Base-by-base conservation (phyloP, 2,113 vertebrate genomes). In the Atherinomorus stipes region DNA sequence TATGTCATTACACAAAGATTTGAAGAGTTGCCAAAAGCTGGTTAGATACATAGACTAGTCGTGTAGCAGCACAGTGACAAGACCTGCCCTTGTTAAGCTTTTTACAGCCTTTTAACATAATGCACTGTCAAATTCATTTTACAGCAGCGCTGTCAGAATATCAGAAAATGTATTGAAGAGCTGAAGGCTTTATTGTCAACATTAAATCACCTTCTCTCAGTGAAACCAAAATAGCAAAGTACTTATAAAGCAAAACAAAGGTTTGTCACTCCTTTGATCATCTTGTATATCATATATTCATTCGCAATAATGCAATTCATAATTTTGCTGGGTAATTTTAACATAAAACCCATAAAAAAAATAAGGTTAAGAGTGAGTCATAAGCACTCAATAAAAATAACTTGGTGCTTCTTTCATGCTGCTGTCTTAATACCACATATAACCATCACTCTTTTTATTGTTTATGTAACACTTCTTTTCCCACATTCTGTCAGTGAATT, bases 311-410 rank as follows among this genome's bases (percentile, higher is more conserved):
- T 54, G 21, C 74, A 60, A 40, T 56, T 54, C 56, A 76, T 47
- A 51, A 25, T 7, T 75, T 64, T 34, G 28, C 44, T 59, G 40
- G 16, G 22, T 11, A 57, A 15, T 61, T 42, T 22, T 18, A 28
- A 65, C 28, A 51, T 45, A 12, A 50, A 67, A 42, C 42, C 42
- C 69, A 68, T n/a, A 37, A 23, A 23, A 59, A 34, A 13, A n/a
- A 3, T n/a, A 1, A 79, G 59, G 59, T 76, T 50, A 74, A 31
- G 42, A 64, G 37, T 80, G 82, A 88, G 38, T 72, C 82, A 83
- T 34, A 56, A 75, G 52, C 52, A 54, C 54, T 76, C 66, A 80
- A 70, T 78, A 26, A 16, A 31, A 50, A 49, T 12, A n/a, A 12
- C 12, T 63, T n/a, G 12, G 22, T 21, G 31, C 26, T 16, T 37